Percentiles rank a stretch among this genome's conserved stretches.
Evolutionary conservation across 2,888 invertebrate species (phyloP).

Genomic region (Chelonus formosanus): DNA sequence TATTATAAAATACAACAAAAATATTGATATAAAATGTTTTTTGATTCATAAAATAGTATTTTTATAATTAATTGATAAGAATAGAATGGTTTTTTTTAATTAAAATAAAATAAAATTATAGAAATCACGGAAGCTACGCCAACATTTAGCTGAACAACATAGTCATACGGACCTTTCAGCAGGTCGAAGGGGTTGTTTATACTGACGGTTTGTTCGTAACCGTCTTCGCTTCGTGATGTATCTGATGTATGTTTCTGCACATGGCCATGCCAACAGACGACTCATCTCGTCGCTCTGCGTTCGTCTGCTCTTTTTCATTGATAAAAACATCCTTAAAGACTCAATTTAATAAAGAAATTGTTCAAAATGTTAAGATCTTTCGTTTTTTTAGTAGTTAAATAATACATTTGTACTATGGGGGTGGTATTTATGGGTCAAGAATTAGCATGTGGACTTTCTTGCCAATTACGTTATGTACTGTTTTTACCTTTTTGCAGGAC

Average conservation of each 20-base stretch:
- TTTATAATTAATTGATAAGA: too few relatives aligned
- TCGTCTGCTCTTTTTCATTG: slow-evolving; percentile 49
- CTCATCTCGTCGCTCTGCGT: slow-evolving; percentile 51
- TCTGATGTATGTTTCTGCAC: slow-evolving; percentile 62
- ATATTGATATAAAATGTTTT: too few relatives aligned
- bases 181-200: slow-evolving; percentile 57
- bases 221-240: slow-evolving; percentile 58
- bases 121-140: too few relatives aligned
- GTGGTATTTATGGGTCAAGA: background rate
- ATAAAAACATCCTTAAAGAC: slow-evolving; percentile 47
- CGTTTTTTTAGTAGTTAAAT: background rate
- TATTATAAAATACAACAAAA: too few relatives aligned
- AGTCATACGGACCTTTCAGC: slow-evolving; percentile 33
- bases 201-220: slow-evolving; percentile 56
- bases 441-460: background rate
- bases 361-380: background rate
- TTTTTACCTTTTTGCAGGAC: background rate
- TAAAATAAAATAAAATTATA: too few relatives aligned
- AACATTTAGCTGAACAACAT: background rate
- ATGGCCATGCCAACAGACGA: slow-evolving; percentile 59
- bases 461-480: slow-evolving; percentile 8
- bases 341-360: slow-evolving; percentile 11
- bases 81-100: too few relatives aligned
- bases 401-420: background rate
- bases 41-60: too few relatives aligned